phyloP scores from a whole-genome alignment of 2,113 vertebrate species.

The Anhinga anhinga region DNA sequence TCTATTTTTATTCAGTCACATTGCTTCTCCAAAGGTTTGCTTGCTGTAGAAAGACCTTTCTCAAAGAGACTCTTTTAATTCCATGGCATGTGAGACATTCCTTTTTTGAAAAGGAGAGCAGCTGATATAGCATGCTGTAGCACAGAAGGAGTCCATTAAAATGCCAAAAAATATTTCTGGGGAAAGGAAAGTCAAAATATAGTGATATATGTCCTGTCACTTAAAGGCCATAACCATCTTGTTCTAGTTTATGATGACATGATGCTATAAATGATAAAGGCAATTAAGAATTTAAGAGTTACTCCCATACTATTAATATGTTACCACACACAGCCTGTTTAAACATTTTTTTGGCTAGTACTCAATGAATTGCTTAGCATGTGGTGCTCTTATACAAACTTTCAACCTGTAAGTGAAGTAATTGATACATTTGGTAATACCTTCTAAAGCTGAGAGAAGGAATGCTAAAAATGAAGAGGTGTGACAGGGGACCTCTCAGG shows the following conservation, averaged over 20 bases:
- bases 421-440: neutral
- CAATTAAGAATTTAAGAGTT: constrained; percentile 18
- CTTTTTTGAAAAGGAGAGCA: constrained; percentile 21
- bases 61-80: constrained; percentile 6
- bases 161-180: constrained; percentile 31
- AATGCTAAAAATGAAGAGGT: neutral
- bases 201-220: constrained; percentile 1
- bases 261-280: neutral
- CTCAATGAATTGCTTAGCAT: neutral
- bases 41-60: constrained; percentile 21
- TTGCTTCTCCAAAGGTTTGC: neutral
- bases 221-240: constrained; percentile 23
- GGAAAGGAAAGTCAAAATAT: constrained; percentile 43
- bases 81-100: neutral
- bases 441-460: neutral
- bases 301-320: neutral
- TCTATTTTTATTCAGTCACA: constrained; percentile 11
- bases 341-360: neutral
- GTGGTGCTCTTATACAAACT: neutral
- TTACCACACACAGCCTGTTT: neutral
- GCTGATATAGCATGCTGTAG: constrained; percentile 19
- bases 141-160: constrained; percentile 10
- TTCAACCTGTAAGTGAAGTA: neutral
- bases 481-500: neutral
- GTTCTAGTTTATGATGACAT: neutral